These are phyloP conservation scores for Dermolepida albohirtum DNA, from an alignment of 2,888 invertebrate species.

Conservation along the genomic window DNA sequence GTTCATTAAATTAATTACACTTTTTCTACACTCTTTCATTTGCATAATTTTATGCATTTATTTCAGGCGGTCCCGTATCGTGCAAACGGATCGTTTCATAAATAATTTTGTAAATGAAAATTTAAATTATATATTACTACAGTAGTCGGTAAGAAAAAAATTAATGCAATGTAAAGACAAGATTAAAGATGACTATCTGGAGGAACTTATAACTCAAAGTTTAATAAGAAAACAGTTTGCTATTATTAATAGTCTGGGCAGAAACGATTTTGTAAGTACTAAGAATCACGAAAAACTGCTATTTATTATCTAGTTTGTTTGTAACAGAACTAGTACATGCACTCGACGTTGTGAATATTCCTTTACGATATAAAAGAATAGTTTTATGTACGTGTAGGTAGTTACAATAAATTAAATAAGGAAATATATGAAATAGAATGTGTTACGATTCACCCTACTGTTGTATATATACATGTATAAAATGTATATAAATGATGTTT, in stretches of 20 bases:
- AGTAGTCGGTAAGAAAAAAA: conserved; percentile 52
- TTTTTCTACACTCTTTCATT: conserved; percentile 34
- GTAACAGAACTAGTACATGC: conserved; percentile 18
- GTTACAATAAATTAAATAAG: too few species aligned
- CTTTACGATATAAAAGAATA: not conserved
- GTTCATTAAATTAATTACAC: conserved; percentile 43
- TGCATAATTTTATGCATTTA: conserved; percentile 40
- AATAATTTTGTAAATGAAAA: conserved; percentile 63
- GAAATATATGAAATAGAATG: too few species aligned
- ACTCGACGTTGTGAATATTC: not conserved
- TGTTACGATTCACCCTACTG: too few species aligned
- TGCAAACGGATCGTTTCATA: conserved; percentile 59
- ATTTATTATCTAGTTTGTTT: conserved; percentile 53
- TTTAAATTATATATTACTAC: conserved; percentile 60
- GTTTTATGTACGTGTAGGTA: conserved; percentile 8
- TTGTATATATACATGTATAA: too few species aligned
- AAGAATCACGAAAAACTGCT: conserved; percentile 59
- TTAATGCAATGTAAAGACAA: conserved; percentile 63
- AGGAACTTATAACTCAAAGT: conserved; percentile 64
- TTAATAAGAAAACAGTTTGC: conserved; percentile 65
- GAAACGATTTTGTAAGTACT: conserved; percentile 59
- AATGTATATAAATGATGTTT: too few species aligned
- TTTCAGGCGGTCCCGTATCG: conserved; percentile 50
- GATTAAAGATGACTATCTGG: conserved; percentile 65
- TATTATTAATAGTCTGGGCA: conserved; percentile 61